These are phyloP conservation scores for Rhamphomyia laevipes DNA, from an alignment of 2,888 invertebrate species.

Conservation along the genomic window DNA sequence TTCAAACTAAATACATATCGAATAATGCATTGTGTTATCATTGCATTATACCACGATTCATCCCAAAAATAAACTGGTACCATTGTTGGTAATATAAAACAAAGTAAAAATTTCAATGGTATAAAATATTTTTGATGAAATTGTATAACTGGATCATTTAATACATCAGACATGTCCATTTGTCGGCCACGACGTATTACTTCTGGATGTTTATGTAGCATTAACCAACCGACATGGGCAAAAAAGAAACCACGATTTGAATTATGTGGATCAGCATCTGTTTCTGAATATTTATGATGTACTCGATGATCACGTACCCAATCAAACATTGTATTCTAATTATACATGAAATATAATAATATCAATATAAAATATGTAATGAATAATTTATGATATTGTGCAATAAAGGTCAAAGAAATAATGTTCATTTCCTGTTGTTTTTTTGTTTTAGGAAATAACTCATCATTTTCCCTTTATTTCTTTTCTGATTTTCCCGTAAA, in stretches of 20 bases:
- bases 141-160: conserved; percentile 59
- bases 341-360: conserved; percentile 34
- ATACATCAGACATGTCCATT: conserved; percentile 73
- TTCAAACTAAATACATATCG: conserved; percentile 67
- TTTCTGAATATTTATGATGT: conserved; percentile 74
- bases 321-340: conserved; percentile 74
- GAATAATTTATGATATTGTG: background rate
- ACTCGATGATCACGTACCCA: conserved; percentile 75
- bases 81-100: conserved; percentile 60
- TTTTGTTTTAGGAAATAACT: too few relatives aligned
- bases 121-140: conserved; percentile 69
- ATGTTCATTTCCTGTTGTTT: too few relatives aligned
- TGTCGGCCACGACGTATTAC: conserved; percentile 63
- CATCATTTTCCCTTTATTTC: too few relatives aligned
- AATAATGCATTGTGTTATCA: conserved; percentile 51
- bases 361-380: background rate
- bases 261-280: conserved; percentile 73
- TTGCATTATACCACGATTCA: conserved; percentile 53
- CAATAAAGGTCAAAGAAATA: background rate
- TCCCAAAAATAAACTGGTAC: conserved; percentile 59
- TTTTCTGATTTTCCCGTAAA: too few relatives aligned
- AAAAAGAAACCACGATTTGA: conserved; percentile 79
- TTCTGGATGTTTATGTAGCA: conserved; percentile 79
- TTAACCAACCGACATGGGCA: conserved; percentile 86
- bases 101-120: conserved; percentile 50